Percentiles rank a stretch among this genome's conserved stretches.
Conservation (phyloP, 2,888 invertebrate genomes). For the Hipparchia sbordonii region DNA sequence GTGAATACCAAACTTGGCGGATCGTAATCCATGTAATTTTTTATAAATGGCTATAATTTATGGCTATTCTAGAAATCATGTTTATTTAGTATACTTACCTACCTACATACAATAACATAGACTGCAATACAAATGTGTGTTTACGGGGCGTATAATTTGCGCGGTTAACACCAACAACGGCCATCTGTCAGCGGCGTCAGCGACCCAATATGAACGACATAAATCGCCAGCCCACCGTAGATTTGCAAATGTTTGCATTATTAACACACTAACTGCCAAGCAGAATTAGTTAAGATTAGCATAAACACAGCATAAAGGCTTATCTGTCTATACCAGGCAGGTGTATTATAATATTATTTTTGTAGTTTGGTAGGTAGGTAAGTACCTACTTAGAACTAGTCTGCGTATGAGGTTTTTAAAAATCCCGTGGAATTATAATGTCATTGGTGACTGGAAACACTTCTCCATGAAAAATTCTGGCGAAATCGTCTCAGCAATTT, state of each 20-base stretch:
- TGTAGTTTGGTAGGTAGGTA: background rate
- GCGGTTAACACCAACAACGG: slow-evolving; percentile 33
- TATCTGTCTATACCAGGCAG: background rate
- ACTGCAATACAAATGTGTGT: slow-evolving; percentile 7
- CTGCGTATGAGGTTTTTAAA: background rate
- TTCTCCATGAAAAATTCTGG: no score
- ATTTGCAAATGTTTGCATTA: background rate
- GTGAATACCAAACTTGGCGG: no score
- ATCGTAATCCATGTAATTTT: no score
- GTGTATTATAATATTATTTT: no score
- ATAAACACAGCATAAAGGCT: background rate
- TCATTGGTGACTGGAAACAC: no score
- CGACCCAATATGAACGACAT: slow-evolving; percentile 50
- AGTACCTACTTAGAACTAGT: no score
- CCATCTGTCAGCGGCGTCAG: slow-evolving; percentile 47
- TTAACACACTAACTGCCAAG: background rate
- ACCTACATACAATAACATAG: background rate
- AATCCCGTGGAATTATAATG: background rate
- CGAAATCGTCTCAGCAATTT: no score
- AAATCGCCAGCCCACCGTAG: slow-evolving; percentile 1
- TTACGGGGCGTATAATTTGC: slow-evolving; percentile 33
- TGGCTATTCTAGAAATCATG: no score
- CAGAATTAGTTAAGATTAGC: background rate
- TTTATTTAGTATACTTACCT: no score
- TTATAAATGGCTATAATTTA: no score